phyloP scores from a whole-genome alignment of 1,140 invertebrate genomes.

The Pteromalus puparum region DNA sequence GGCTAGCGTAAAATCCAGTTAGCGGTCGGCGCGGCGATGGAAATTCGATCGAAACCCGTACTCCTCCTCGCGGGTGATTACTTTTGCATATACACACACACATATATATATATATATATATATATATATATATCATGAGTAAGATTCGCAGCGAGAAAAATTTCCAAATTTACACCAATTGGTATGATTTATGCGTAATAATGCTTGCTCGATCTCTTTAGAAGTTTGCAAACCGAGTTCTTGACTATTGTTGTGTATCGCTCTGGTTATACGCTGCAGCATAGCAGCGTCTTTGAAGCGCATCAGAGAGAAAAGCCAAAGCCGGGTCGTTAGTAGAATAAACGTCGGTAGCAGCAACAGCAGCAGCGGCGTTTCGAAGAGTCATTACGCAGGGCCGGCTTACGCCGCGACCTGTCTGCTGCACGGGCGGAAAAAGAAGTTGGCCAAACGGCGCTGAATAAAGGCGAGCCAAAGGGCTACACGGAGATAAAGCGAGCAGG shows the following conservation, averaged over 20 bases:
- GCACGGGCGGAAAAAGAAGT: background rate
- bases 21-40: conserved; percentile 14
- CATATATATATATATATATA: too few species aligned
- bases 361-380: conserved; percentile 20
- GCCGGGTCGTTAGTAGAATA: background rate
- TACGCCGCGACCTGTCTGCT: background rate
- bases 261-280: too few species aligned
- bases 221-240: background rate
- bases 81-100: too few species aligned
- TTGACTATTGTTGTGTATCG: background rate
- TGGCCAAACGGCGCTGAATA: background rate
- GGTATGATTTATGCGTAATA: too few species aligned
- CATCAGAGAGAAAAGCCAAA: background rate
- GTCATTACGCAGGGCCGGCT: conserved; percentile 13
- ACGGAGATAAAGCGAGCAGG: conserved; percentile 18
- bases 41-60: conserved; percentile 32
- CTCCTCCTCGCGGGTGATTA: background rate
- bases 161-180: background rate
- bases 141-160: too few species aligned
- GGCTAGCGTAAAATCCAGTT: conserved; percentile 30
- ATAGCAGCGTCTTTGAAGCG: background rate
- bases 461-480: background rate
- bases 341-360: background rate
- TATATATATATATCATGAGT: too few species aligned
- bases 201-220: background rate